Percentiles rank a stretch among this genome's conserved stretches.
These are phyloP conservation scores for Tiliqua scincoides DNA, from an alignment of 2,113 vertebrate species.

Conservation along the genomic window DNA sequence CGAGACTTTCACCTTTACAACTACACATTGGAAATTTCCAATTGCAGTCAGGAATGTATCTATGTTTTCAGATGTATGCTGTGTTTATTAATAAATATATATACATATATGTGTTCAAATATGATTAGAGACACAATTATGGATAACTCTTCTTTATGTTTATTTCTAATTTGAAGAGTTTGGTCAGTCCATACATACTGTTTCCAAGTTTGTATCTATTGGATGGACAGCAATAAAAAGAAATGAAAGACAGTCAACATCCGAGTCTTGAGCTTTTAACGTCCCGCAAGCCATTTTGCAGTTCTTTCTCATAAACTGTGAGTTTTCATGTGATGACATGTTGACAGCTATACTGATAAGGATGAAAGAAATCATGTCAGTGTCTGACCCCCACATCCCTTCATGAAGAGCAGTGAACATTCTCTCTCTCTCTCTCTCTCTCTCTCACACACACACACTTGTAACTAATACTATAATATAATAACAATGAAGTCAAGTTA, in stretches of 20 bases:
- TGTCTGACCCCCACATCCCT: not conserved
- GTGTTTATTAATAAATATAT: not conserved
- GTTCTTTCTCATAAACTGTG: conserved; percentile 38
- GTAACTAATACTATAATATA: conserved; percentile 41
- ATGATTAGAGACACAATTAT: not conserved
- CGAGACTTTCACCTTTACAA: not conserved
- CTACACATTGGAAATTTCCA: not conserved
- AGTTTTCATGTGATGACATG: conserved; percentile 53
- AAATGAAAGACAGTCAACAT: conserved; percentile 33
- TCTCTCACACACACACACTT: not conserved
- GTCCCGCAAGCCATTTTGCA: conserved; percentile 51
- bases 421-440: not conserved
- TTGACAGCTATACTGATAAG: conserved; percentile 54
- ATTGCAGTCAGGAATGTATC: not conserved
- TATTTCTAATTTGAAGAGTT: not conserved
- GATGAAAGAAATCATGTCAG: conserved; percentile 55
- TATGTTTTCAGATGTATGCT: not conserved
- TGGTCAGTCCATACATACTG: not conserved
- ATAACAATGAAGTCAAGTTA: not conserved
- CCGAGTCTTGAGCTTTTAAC: conserved; percentile 46
- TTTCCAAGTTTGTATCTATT: not conserved
- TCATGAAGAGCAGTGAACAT: conserved; percentile 32
- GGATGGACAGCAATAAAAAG: not conserved
- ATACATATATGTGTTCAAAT: not conserved
- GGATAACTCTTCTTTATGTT: not conserved